Percentiles rank a stretch among this genome's conserved stretches.
phyloP scores from a whole-genome alignment of 2,113 vertebrate genomes.

The Spilogale gracilis region DNA sequence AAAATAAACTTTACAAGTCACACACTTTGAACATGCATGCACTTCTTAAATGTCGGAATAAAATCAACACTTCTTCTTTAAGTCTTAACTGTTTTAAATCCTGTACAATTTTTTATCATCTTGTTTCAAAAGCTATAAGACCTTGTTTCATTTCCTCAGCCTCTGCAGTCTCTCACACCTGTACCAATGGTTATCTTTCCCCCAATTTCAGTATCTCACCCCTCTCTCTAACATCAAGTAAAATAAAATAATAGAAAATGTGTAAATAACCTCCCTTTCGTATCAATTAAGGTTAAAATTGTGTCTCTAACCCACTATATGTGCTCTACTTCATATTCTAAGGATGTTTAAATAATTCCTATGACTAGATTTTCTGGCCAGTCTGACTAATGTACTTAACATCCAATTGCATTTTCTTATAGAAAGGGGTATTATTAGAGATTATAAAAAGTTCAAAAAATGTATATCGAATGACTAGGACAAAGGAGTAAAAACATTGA shows the following conservation, averaged over 20 bases:
- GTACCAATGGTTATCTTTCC: too few relatives aligned
- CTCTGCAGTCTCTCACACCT: not conserved
- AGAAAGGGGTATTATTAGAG: not conserved
- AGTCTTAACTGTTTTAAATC: not conserved
- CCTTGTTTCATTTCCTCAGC: not conserved
- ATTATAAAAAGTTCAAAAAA: not conserved
- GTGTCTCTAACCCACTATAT: not conserved
- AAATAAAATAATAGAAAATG: not conserved
- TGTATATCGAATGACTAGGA: not conserved
- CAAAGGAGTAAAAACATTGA: not conserved
- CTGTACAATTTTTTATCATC: not conserved
- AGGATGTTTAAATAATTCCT: not conserved
- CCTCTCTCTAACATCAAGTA: not conserved
- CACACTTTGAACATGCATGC: not conserved
- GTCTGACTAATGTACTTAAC: not conserved
- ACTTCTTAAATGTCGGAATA: not conserved
- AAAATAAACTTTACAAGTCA: not conserved
- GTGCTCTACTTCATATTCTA: not conserved
- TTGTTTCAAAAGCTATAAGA: not conserved
- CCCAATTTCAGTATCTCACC: not conserved
- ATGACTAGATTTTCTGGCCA: not conserved
- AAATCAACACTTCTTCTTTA: not conserved
- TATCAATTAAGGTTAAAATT: not conserved
- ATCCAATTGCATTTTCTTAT: not conserved
- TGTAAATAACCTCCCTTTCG: not conserved